phyloP scores from a whole-genome alignment of 92 coral and sea anemone genomes.

The Virgularia gustaviana region DNA sequence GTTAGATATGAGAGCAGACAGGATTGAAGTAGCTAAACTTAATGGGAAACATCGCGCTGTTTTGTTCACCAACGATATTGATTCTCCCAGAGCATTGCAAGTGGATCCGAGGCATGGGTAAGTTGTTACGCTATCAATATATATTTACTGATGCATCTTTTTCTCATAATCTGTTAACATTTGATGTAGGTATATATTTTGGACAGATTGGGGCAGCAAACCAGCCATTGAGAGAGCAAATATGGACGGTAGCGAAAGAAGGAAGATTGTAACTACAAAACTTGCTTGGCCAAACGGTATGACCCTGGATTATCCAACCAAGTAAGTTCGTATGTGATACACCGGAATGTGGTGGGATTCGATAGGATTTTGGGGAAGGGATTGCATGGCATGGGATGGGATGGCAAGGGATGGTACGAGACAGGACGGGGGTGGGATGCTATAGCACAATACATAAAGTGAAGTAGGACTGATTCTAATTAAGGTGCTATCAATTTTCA shows the following conservation, averaged over 20 bases:
- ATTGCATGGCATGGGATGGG: not conserved
- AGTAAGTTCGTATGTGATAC: constrained; percentile 49
- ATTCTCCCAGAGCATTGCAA: constrained; percentile 79
- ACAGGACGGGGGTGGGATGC: too few relatives aligned
- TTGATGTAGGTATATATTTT: constrained; percentile 66
- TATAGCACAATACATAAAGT: too few relatives aligned
- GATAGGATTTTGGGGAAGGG: not conserved
- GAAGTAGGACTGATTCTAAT: too few relatives aligned
- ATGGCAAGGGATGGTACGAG: not conserved
- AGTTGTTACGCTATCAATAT: too few relatives aligned
- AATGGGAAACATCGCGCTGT: constrained; percentile 70
- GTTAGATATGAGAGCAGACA: constrained; percentile 80
- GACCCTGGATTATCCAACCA: constrained; percentile 80
- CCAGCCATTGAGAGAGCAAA: constrained; percentile 73
- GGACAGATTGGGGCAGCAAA: constrained; percentile 85
- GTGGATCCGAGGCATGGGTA: constrained; percentile 94
- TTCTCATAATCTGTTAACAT: not conserved
- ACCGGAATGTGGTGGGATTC: not conserved
- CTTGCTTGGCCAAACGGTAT: constrained; percentile 84
- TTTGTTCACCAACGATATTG: constrained; percentile 59
- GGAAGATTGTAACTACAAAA: constrained; percentile 35
- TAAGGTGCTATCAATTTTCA: too few relatives aligned
- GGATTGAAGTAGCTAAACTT: constrained; percentile 77
- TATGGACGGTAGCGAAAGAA: constrained; percentile 82
- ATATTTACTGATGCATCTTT: not conserved